Evolutionary conservation across 2,797 vertebrate genomes (phyloP), one percentile per base, ranked within the genome.

Genomic region (Trematomus bernacchii): DNA sequence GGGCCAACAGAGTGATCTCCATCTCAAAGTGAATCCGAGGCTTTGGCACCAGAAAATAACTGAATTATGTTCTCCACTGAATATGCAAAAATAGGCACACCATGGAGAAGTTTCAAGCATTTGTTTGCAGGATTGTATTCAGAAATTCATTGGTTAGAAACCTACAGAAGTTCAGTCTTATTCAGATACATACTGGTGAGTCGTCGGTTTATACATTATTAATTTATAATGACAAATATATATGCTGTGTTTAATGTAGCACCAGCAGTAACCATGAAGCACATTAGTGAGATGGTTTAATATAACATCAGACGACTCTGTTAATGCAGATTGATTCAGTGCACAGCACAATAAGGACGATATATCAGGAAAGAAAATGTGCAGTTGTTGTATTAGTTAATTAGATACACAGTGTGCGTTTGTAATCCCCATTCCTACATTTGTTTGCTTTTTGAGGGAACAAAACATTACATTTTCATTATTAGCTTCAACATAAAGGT

Each of bases 1-100:
- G 69, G 75, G 50, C 66, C 65, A 76, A 55, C 42, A 15, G 59
- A 66, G 87, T 30, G 42, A 83, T 65, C 52, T 72, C 42, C 40
- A 10, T 82, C 55, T 60, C 9, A 58, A 52, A 80, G 33, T 75
- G 44, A 67, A 37, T 69, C 21, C 74, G 30, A 83, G 19, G 44
- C 19, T 77, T 42, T 84, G 66, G 72, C 67, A 84, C 40, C 44
- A 57, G 46, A 63, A 68, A 47, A 50, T 10, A 30, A 46, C 7
- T 10, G 23, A 42, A 66, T 52, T 15, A 65, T 8, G 19, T 52
- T 51, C 7, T 42, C 27, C 18, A 33, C 5, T n/a, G 16, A 33
- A 9, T 44, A 23, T 42, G 37, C 16, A 57, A 50, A 61, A 46
- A 10, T 27, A 33, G n/a, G 54, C 16, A 69, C 21, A 55, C 19